phyloP scores from a whole-genome alignment of 64 coral and sea anemone genomes.

The Montipora foliosa region DNA sequence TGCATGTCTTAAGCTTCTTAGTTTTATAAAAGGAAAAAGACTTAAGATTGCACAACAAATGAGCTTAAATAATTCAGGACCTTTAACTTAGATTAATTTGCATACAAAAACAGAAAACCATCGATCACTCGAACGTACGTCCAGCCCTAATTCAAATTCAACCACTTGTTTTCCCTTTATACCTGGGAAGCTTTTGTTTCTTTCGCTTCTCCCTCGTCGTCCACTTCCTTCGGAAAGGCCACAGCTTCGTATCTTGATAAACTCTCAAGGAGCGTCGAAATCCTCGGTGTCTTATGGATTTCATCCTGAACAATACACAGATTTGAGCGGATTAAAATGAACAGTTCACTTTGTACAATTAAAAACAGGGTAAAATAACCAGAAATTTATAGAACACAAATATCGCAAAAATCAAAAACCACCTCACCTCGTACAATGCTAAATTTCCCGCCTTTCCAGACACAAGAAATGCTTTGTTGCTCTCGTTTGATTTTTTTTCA shows the following conservation, averaged over 20 bases:
- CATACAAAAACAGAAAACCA: neutral
- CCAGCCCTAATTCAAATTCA: neutral
- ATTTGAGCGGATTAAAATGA: constrained; percentile 31
- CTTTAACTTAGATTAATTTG: neutral
- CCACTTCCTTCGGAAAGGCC: constrained; percentile 69
- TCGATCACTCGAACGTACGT: neutral
- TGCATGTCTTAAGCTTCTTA: neutral
- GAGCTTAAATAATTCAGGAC: neutral
- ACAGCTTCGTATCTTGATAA: constrained; percentile 91
- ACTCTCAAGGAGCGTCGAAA: constrained; percentile 77
- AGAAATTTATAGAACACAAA: neutral
- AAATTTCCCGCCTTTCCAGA: constrained; percentile 80
- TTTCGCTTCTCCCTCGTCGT: constrained; percentile 68
- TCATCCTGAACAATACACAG: constrained; percentile 76
- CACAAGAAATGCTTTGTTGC: neutral
- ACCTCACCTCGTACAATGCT: constrained; percentile 88
- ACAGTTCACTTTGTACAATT: neutral
- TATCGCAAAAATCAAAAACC: neutral
- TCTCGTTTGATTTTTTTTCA: constrained; percentile 29
- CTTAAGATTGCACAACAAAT: neutral
- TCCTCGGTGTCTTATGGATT: constrained; percentile 83
- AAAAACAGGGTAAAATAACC: neutral
- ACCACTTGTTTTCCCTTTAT: neutral
- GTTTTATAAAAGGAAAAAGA: too few relatives aligned
- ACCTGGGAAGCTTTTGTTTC: constrained; percentile 40